These are phyloP conservation scores for Sebastes trivittatus DNA, from an alignment of 2,797 vertebrate genomes.

Conservation along the genomic window DNA sequence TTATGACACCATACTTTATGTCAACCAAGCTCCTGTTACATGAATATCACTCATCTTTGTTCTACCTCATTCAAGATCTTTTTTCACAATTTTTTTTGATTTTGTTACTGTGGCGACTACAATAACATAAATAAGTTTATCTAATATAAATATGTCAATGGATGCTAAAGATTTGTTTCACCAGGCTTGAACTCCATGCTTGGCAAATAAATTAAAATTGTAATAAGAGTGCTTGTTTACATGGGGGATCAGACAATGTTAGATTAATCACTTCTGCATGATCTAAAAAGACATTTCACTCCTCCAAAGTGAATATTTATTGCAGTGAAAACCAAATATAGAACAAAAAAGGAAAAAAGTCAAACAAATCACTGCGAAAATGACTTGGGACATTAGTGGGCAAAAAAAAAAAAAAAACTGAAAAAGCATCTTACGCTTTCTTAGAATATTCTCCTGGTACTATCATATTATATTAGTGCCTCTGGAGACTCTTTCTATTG, in stretches of 20 bases:
- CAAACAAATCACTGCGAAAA: constrained; percentile 11
- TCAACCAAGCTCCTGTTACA: not conserved
- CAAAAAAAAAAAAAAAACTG: no score
- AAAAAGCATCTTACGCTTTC: constrained; percentile 14
- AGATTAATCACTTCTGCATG: not conserved
- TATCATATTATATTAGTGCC: constrained; percentile 43
- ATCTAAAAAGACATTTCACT: not conserved
- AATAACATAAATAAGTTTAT: not conserved
- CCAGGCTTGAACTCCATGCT: not conserved
- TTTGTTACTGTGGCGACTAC: not conserved
- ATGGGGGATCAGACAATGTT: not conserved
- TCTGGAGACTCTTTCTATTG: constrained; percentile 30
- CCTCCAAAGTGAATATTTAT: not conserved
- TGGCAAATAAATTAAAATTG: not conserved
- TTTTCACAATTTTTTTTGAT: not conserved
- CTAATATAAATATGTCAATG: not conserved
- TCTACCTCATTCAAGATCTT: not conserved
- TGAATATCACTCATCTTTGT: not conserved
- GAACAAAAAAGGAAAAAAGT: not conserved
- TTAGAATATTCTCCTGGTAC: constrained; percentile 22
- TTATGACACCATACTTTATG: not conserved
- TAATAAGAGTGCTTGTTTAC: not conserved
- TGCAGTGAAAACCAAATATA: not conserved
- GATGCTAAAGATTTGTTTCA: not conserved
- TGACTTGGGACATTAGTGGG: not conserved